Evolutionary conservation across 2,113 vertebrate genomes (phyloP), one percentile per base, ranked within the genome.

Genomic region (Thymallus thymallus): DNA sequence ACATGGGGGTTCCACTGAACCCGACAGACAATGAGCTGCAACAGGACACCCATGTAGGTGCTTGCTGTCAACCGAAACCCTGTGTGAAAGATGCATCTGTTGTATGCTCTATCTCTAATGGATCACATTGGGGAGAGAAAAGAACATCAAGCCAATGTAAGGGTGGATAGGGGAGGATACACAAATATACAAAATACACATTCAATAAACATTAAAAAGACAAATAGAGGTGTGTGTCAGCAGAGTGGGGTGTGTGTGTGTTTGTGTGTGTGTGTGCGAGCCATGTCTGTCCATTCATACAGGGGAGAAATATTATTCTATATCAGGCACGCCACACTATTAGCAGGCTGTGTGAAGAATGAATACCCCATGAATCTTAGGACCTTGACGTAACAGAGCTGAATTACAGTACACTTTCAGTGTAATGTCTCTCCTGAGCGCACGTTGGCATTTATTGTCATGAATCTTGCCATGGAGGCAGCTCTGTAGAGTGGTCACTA

Each of bases 191-290:
- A 23, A 7, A 60, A 22, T n/a, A 22, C 56, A 60, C 20, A 60
- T 13, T n/a, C 56, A 60, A 60, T 9, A 23, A n/a, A n/a, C 56
- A 20, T 55, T 55, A 22, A 32, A 46, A 2, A 12, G 74, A 32
- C 63, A 68, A 61, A 81, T 30, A 74, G 56, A 67, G 64, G 79
- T 74, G 55, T 71, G 20, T 23, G 4, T 55, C 72, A 67, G 12
- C 29, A n/a, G 20, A 56, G 46, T 14, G 23, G 32, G 32, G 16
- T 72, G 30, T 68, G 56, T 65, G n/a, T 35, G 63, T 64, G 24
- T 73, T 30, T 62, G 55, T 71, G 63, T 69, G 5, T 26, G 51
- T 29, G 61, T 63, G 10, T 63, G 9, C 0, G 23, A 18, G 51
- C 51, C 4, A 41, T 12, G 35, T 41, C 35, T 41, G 35, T 10